Evolutionary conservation across 2,113 vertebrate genomes (phyloP), one percentile per base, ranked within the genome.

Genomic region (Ursus arctos): DNA sequence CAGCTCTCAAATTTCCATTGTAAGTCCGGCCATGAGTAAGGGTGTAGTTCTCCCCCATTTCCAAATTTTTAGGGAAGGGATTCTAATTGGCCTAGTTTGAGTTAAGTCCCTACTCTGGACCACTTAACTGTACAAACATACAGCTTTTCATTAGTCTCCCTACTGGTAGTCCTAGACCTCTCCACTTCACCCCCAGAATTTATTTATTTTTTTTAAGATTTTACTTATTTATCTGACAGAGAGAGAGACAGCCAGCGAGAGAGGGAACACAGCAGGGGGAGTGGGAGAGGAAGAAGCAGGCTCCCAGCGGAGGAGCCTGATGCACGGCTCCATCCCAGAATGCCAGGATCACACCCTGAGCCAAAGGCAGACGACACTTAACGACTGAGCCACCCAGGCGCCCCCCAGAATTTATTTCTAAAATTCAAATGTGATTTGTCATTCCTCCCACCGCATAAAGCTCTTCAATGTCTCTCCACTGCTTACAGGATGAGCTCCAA

Each of bases 381-480:
- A 43, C 43, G 43, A 43, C 43, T 43, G 43, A 43, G 43, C 43
- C 43, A 43, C 43, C 43, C 43, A 5, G 43, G 43, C 43, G 43
- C 43, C 43, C 57, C 55, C 22, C 31, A 82, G 43, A 69, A 65
- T 57, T 65, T 63, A 67, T 86, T 94, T 95, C 49, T 85, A 61
- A 95, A 81, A 77, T 91, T 95, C 18, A 28, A 49, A 88, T 28
- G 69, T 53, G 40, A 57, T 85, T 76, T 82, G 84, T 31, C 74
- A 71, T 77, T 82, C 31, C 59, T 82, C 24, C 43, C 43, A 93
- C 57, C 26, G 28, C 82, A 57, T 81, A 82, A 96, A 93, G 43
- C 14, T 67, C 71, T 59, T 72, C 28, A 24, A 19, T 88, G 15
- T 94, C 57, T 88, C n/a, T 87, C 22, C 55, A 40, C 71, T 59